phyloP scores from a whole-genome alignment of 2,888 invertebrate genomes.

The Azorinus chamasolen region DNA sequence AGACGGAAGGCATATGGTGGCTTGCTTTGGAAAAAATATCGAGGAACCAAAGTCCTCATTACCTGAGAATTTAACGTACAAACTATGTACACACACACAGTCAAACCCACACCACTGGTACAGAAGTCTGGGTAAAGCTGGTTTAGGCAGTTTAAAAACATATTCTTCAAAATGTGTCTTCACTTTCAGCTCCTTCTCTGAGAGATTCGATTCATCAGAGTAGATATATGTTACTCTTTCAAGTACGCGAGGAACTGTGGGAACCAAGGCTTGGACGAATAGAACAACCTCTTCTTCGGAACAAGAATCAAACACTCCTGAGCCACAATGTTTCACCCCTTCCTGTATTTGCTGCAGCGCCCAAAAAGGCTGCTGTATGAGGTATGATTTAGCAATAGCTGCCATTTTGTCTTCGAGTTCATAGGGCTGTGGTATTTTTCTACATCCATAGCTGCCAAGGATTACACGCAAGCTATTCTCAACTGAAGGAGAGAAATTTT shows the following conservation, averaged over 20 bases:
- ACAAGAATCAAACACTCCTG: slow-evolving; percentile 46
- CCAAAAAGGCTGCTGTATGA: slow-evolving; percentile 67
- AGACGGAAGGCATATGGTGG: slow-evolving; percentile 46
- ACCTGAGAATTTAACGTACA: slow-evolving; percentile 60
- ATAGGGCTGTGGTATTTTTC: slow-evolving; percentile 49
- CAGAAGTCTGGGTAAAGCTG: slow-evolving; percentile 54
- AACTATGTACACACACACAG: slow-evolving; percentile 62
- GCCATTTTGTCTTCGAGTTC: slow-evolving; percentile 59
- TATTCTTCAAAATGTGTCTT: slow-evolving; percentile 67
- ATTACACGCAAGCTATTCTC: slow-evolving; percentile 61
- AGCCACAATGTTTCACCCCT: slow-evolving; percentile 50
- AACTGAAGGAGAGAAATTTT: slow-evolving; percentile 47
- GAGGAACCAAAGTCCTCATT: slow-evolving; percentile 17
- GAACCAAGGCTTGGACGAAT: slow-evolving; percentile 60
- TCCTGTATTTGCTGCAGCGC: slow-evolving; percentile 58
- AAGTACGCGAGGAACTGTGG: slow-evolving; percentile 61
- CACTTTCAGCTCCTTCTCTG: slow-evolving; percentile 61
- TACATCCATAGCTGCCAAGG: slow-evolving; percentile 65
- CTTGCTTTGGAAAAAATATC: slow-evolving; percentile 42
- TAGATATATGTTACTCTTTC: slow-evolving; percentile 65
- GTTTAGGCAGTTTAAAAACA: slow-evolving; percentile 59
- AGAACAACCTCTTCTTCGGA: slow-evolving; percentile 63
- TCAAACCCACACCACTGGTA: slow-evolving; percentile 69
- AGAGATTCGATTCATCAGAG: slow-evolving; percentile 41
- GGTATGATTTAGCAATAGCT: slow-evolving; percentile 57